phyloP scores from a whole-genome alignment of 2,113 vertebrate genomes.

The Calidris pygmaea region DNA sequence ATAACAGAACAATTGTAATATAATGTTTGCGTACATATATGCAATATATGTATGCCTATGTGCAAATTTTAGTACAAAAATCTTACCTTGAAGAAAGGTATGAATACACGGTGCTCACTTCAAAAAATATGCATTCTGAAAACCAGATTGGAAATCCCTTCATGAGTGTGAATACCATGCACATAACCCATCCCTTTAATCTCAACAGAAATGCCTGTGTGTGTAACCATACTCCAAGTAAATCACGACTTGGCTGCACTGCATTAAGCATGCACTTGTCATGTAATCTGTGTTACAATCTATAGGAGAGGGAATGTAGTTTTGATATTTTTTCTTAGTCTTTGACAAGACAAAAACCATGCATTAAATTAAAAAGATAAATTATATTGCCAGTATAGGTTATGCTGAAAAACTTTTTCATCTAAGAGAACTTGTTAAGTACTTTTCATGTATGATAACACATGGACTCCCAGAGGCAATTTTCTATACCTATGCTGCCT shows the following conservation, averaged over 20 bases:
- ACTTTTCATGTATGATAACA: not conserved
- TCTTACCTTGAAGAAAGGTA: not conserved
- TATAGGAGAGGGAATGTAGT: not conserved
- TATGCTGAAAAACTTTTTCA: not conserved
- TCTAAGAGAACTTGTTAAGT: not conserved
- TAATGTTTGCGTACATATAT: not conserved
- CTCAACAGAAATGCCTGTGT: not conserved
- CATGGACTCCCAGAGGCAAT: not conserved
- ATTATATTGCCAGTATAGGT: not conserved
- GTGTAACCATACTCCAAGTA: not conserved
- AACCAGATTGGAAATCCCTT: not conserved
- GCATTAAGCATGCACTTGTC: not conserved
- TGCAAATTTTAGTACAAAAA: not conserved
- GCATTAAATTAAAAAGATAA: not conserved
- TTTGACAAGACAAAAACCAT: not conserved
- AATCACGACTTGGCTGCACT: not conserved
- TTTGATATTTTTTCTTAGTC: not conserved
- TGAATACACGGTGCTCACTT: not conserved
- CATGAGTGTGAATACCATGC: accelerated
- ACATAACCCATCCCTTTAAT: not conserved
- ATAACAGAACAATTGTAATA: not conserved
- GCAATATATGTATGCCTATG: not conserved
- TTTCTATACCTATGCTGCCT: not conserved
- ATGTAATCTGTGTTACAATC: not conserved
- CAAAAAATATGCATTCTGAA: not conserved